phyloP scores from a whole-genome alignment of 2,888 invertebrate genomes.

The Erynnis tages region DNA sequence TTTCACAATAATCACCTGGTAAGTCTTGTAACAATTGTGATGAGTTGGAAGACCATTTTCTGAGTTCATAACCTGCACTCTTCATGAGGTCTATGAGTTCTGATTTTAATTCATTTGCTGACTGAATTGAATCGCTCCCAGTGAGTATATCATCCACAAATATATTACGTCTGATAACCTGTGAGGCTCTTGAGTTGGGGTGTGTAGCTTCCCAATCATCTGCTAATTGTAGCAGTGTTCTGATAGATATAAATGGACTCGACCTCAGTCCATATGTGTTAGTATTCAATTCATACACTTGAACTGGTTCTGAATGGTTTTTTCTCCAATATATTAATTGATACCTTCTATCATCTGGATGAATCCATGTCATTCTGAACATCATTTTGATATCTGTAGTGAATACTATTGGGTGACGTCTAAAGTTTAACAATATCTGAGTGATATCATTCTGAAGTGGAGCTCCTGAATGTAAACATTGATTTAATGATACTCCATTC shows the following conservation, averaged over 20 bases:
- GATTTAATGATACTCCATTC: conserved; percentile 20
- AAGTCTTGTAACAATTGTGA: not conserved
- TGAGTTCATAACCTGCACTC: conserved; percentile 4
- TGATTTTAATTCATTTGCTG: not conserved
- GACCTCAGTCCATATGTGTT: conserved; percentile 8
- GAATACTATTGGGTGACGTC: conserved; percentile 22
- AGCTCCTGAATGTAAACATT: conserved; percentile 24
- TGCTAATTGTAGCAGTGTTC: not conserved
- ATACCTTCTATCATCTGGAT: conserved; percentile 18
- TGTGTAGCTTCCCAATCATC: conserved; percentile 2
- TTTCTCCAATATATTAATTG: conserved; percentile 19
- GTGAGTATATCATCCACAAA: conserved; percentile 4
- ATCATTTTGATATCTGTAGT: conserved; percentile 23
- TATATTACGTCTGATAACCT: not conserved
- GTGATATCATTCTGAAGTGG: conserved; percentile 21
- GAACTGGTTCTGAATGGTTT: not conserved
- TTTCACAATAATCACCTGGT: conserved; percentile 2
- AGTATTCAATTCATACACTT: not conserved
- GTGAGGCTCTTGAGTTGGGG: not conserved
- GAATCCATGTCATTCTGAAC: conserved; percentile 21
- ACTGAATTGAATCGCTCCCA: not conserved
- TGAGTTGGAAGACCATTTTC: conserved; percentile 5
- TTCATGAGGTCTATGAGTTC: conserved; percentile 4
- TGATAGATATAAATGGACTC: conserved; percentile 1
- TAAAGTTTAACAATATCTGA: conserved; percentile 20